phyloP scores from a whole-genome alignment of 2,797 vertebrate genomes.

The Chaetophractus vellerosus region DNA sequence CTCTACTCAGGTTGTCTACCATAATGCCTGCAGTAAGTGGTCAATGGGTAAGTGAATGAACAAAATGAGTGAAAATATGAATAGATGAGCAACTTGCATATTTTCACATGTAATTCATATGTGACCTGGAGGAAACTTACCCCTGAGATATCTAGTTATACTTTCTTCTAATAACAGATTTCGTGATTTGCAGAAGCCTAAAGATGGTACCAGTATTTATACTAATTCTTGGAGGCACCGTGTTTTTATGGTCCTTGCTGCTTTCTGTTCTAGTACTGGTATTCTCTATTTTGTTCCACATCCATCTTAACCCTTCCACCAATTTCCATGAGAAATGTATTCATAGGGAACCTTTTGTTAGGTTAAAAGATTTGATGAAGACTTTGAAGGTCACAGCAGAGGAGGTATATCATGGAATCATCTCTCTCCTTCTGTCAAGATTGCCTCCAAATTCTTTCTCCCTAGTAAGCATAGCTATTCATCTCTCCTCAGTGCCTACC shows the following conservation, averaged over 20 bases:
- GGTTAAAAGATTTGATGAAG: background rate
- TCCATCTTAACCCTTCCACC: background rate
- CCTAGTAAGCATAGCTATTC: background rate
- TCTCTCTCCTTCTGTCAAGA: background rate
- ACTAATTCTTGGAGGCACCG: background rate
- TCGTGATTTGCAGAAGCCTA: background rate
- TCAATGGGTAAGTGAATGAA: constrained; percentile 25
- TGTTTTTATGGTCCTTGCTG: background rate
- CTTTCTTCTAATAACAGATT: background rate
- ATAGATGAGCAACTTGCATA: background rate
- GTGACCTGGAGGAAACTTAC: background rate
- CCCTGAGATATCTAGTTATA: background rate
- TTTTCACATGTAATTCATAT: background rate
- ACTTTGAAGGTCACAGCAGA: background rate
- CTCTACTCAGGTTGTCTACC: background rate
- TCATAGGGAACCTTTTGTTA: background rate
- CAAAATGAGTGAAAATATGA: background rate
- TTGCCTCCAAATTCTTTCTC: background rate
- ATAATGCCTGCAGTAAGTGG: background rate
- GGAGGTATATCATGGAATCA: background rate
- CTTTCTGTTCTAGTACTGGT: background rate
- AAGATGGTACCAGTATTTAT: background rate
- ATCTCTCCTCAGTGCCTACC: background rate
- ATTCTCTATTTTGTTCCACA: background rate
- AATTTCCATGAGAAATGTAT: background rate